Conservation (phyloP, 2,797 vertebrate genomes). For the Zonotrichia albicollis region DNA sequence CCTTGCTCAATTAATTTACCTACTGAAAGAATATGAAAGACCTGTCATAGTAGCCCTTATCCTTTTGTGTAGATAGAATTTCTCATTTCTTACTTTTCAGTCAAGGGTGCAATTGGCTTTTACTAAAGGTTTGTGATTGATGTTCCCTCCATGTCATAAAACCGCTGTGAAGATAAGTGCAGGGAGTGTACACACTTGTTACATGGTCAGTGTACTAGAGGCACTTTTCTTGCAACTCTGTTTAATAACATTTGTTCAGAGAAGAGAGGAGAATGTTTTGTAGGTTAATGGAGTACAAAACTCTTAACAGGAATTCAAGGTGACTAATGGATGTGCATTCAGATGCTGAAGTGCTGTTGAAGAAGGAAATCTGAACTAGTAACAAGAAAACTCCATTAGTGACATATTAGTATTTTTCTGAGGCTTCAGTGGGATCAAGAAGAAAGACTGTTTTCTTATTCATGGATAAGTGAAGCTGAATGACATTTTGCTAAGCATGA, state of each 20-base stretch:
- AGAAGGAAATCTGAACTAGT: slow-evolving; percentile 3
- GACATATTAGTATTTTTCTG: neutral
- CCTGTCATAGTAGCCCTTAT: neutral
- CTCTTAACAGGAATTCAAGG: slow-evolving; percentile 23
- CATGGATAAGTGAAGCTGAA: neutral
- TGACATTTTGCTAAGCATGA: neutral
- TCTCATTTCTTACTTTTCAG: neutral
- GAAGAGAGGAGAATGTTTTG: neutral
- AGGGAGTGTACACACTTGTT: neutral
- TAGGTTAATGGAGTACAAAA: slow-evolving; percentile 38
- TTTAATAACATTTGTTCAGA: neutral
- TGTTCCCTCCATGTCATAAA: neutral
- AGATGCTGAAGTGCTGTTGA: slow-evolving; percentile 12
- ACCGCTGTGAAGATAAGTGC: neutral
- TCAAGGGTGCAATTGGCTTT: neutral
- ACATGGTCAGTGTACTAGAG: neutral
- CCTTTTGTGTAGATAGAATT: neutral
- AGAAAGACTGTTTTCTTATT: neutral
- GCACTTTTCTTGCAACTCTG: neutral
- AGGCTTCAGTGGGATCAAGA: neutral
- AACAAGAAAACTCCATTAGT: slow-evolving; percentile 55
- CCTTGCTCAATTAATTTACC: neutral
- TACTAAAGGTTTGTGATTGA: neutral
- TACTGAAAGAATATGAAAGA: neutral
- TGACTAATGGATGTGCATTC: slow-evolving; percentile 42